Base-by-base conservation (phyloP, 2,888 invertebrate species). In the Drosophila borborema region DNA sequence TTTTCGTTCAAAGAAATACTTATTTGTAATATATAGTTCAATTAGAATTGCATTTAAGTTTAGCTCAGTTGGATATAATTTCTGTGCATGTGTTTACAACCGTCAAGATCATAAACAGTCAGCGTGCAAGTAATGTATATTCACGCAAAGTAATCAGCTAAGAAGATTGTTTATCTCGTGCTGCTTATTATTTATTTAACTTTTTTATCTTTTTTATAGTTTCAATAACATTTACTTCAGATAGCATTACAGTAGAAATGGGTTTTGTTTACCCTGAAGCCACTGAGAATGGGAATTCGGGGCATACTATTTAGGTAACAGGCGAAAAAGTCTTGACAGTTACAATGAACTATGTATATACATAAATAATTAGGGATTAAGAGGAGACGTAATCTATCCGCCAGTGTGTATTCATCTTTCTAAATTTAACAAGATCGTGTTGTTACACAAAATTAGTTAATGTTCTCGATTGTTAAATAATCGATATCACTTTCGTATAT, bases 211-310 rank as follows among this genome's bases (percentile, higher is more conserved):
- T 31, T 51, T 34, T 49, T 31, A 12, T 31, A n/a, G 48, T 31
- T 49, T 49, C 12, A 49, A 49, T 49, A 49, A 31, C 12, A 49
- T 31, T 31, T 31, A 49, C 31, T 49, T 31, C 5, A 49, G 31
- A 18, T 34, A 18, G 34, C 34, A 51, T 51, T 51, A 51, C 49
- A 51, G 6, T 2, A 12, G 31, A 18, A 31, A n/a, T 48, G 10
- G 2, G n/a, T 28, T 10, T 49, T 49, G 23, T 48, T 49, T 49
- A 9, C 28, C 14, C 9, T 31, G 16, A 49, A 49, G 10, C 48
- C 3, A 28, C 31, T 31, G 28, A n/a, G 28, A 49, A 31, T 49
- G n/a, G 4, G n/a, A 23, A 46, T 28, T 28, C 14, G 14, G 7
- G 46, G 14, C 14, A 48, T 18, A 31, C 20, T 20, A 41, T 18